Conservation (phyloP, 2,888 invertebrate species). For the Troides aeacus region DNA sequence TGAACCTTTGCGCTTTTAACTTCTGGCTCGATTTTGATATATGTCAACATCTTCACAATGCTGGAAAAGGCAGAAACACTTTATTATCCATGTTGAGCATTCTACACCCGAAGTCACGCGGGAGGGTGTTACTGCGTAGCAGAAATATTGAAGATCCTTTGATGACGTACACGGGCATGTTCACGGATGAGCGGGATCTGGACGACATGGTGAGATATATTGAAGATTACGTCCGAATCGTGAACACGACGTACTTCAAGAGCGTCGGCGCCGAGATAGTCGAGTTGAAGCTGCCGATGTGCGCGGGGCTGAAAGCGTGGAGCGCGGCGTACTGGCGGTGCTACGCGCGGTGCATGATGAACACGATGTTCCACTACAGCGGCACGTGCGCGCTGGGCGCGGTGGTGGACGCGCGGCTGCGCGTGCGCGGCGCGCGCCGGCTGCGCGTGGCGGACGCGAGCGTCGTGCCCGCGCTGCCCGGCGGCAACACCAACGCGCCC, state of each 20-base stretch:
- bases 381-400: constrained; percentile 44
- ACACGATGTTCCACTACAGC: constrained; percentile 78
- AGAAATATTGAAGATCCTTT: constrained; percentile 40
- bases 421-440: constrained; percentile 37
- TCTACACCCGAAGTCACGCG: constrained; percentile 42
- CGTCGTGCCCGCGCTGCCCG: constrained; percentile 38
- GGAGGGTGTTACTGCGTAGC: constrained; percentile 41
- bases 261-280: constrained; percentile 38
- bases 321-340: constrained; percentile 82
- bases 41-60: constrained; percentile 38
- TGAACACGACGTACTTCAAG: constrained; percentile 44
- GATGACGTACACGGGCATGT: constrained; percentile 36
- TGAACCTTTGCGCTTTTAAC: constrained; percentile 39
- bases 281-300: constrained; percentile 65
- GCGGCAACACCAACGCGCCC: constrained; percentile 43
- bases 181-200: constrained; percentile 41
- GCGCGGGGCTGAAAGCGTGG: constrained; percentile 71
- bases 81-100: constrained; percentile 32
- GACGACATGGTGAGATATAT: constrained; percentile 40
- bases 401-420: constrained; percentile 39
- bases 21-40: constrained; percentile 39
- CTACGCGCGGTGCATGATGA: constrained; percentile 68
- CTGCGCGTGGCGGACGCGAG: constrained; percentile 44
- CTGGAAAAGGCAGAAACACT: constrained; percentile 33
- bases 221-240: constrained; percentile 40